Evolutionary conservation across 1,140 invertebrate species (phyloP), one percentile per base, ranked within the genome.

Genomic region (Vollenhovia emeryi): DNA sequence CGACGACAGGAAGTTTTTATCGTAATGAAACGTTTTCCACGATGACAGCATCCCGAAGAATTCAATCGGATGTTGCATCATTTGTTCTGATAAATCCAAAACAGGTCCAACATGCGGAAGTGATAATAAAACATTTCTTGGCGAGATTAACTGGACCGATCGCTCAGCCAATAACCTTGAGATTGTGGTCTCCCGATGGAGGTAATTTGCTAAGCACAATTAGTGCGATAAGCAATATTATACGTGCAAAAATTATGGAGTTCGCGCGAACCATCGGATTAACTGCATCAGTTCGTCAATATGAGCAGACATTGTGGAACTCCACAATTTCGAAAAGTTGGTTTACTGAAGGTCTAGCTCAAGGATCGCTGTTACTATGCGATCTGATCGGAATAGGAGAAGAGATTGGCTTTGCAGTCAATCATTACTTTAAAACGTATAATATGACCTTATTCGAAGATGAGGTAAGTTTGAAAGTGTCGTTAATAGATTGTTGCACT

Each of bases 361-460:
- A 86, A 50, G 57, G 30, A 21, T 36, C 59, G 8, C 59, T 80
- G 11, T 9, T 85, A 55, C 7, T 85, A 8, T 48, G 33, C 1
- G 91, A 90, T 64, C n/a, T 88, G 0, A 60, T 59, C 0, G 57
- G 66, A 33, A 74, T 90, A n/a, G 68, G 60, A 18, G 55, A 89
- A 15, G 68, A 82, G 48, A 52, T 84, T 13, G n/a, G 5, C 2
- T 52, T 43, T 1, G 36, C 24, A 5, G 69, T 86, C 15, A n/a
- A 66, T 43, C 13, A 2, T 27, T 45, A 62, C 7, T 48, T 80
- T 1, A 24, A 48, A 5, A 36, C 0, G n/a, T 48, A 36, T 24
- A 84, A 84, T 24, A 5, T 24, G 1, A 74, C 18, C 0, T 48
- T 40, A n/a, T 1, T 8, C 0, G 11, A 9, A 6, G 62, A 13